These are phyloP conservation scores for Aelia acuminata DNA, from an alignment of 2,888 invertebrate species.

Conservation along the genomic window DNA sequence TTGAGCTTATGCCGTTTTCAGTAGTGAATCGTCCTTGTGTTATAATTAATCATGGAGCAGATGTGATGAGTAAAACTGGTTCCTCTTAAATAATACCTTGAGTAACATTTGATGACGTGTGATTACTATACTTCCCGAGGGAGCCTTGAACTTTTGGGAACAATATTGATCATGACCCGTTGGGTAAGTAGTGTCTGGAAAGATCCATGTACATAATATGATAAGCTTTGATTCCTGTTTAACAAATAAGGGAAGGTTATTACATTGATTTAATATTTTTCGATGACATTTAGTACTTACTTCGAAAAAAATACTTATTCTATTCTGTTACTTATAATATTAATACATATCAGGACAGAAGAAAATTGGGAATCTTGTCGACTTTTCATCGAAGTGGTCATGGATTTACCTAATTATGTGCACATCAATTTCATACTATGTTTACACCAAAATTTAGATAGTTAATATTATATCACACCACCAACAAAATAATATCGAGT, in stretches of 20 bases:
- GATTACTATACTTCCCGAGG: neutral
- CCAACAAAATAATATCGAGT: too few species aligned
- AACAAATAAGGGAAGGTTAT: neutral
- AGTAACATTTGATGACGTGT: constrained; percentile 11
- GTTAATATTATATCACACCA: too few species aligned
- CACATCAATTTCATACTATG: too few species aligned
- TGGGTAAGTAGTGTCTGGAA: neutral
- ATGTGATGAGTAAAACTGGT: neutral
- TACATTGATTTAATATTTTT: neutral
- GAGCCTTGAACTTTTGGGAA: neutral
- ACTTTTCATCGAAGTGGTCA: too few species aligned
- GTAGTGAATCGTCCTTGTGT: neutral
- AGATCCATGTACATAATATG: neutral
- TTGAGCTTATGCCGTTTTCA: neutral
- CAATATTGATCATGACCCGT: neutral
- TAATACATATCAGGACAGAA: too few species aligned
- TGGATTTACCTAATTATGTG: too few species aligned
- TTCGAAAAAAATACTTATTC: too few species aligned
- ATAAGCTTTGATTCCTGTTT: neutral
- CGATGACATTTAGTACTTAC: neutral
- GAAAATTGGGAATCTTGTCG: too few species aligned
- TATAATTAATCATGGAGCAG: neutral
- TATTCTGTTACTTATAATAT: too few species aligned
- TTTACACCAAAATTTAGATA: too few species aligned
- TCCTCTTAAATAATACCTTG: neutral